Base-by-base conservation (phyloP, 2,888 invertebrate genomes). In the Lithophane leautieri region DNA sequence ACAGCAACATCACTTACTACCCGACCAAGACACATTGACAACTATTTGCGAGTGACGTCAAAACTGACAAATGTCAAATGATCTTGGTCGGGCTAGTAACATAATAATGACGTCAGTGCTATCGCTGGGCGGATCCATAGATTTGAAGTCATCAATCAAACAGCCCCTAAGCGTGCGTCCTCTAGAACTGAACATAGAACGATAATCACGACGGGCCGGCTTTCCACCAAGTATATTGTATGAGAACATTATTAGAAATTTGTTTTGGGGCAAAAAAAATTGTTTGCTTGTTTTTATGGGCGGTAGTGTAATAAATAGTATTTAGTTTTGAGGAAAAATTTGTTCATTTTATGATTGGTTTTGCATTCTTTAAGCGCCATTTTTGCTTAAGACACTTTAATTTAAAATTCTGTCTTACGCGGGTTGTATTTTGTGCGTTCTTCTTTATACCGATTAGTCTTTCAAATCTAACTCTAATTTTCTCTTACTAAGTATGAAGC, bases 121-220 rank as follows among this genome's bases (percentile, higher is more conserved):
- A 84, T 76, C 84, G 87, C 87, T 88, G 91, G 92, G 93, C 94
- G 94, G 94, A 95, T 95, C 96, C 96, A 95, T 94, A 94, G 94
- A 95, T 96, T 96, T 96, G 96, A 96, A 95, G 96, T 96, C 96
- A 96, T 96, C 96, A 96, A 96, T 96, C 96, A 95, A 94, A 94
- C 88, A 90, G 88, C 89, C 91, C 92, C 89, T 91, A 92, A 93
- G 95, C 92, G 94, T 93, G 93, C 95, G 95, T 95, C 95, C 90
- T 92, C 93, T 94, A 94, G 96, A 96, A 96, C 95, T 92, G 95
- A 95, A 92, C 95, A 95, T 95, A 96, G 95, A 93, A 88, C 73
- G 77, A 78, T 83, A 88, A 94, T 94, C 94, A 95, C 95, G 95
- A 94, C 94, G 95, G 93, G 93, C 93, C 94, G 94, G 94, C 94